Percentiles rank a stretch among this genome's conserved stretches.
These are phyloP conservation scores for Simalia tracyae DNA, from an alignment of 2,797 vertebrate genomes.

Conservation along the genomic window DNA sequence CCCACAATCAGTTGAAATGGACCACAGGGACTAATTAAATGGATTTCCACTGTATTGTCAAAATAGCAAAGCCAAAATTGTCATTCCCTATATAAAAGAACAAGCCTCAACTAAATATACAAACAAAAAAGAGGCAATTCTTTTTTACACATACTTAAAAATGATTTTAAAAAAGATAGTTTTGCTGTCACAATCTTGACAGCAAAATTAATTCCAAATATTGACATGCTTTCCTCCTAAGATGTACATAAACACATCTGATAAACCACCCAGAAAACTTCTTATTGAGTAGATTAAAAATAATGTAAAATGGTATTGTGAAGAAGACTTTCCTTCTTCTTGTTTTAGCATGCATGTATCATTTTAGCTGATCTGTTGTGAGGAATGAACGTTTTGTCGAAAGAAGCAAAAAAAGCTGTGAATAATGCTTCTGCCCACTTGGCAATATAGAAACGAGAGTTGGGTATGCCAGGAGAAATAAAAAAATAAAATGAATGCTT, in stretches of 20 bases:
- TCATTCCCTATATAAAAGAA: constrained; percentile 21
- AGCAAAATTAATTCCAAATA: neutral
- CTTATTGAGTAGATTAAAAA: neutral
- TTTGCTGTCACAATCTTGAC: neutral
- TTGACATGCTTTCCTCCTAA: neutral
- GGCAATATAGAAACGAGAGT: neutral
- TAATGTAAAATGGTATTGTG: neutral
- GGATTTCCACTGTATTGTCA: neutral
- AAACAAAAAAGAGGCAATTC: neutral
- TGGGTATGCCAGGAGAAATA: neutral
- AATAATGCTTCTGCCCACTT: neutral
- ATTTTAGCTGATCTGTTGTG: neutral
- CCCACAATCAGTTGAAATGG: neutral
- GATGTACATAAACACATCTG: neutral
- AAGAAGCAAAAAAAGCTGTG: neutral
- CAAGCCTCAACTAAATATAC: neutral
- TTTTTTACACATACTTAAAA: neutral
- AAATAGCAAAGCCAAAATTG: neutral
- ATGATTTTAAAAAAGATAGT: neutral
- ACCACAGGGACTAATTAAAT: neutral
- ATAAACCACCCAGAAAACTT: neutral
- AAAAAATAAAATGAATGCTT: neutral
- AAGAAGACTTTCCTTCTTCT: neutral
- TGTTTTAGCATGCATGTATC: neutral
- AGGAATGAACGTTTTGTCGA: neutral